Evolutionary conservation across 2,113 vertebrate genomes (phyloP), one percentile per base, ranked within the genome.

Genomic region (Hydropotes inermis): DNA sequence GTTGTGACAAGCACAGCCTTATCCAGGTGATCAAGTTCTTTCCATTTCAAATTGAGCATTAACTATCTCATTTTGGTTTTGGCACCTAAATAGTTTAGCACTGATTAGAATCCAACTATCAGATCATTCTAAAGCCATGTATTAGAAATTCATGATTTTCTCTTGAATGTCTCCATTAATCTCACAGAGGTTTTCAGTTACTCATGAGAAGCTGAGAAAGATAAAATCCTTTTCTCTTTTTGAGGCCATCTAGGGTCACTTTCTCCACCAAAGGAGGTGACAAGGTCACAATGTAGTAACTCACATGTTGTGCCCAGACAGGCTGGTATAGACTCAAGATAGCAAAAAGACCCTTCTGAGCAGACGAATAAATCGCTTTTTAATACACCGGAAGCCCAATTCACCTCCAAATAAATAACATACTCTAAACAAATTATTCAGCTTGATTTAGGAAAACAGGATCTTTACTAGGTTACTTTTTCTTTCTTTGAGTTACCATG

Each of bases 61-160:
- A 54, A 91, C 33, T 21, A 43, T 13, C 89, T 91, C 74, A 84
- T 70, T 91, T 91, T 91, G 67, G 23, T 94, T 13, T 79, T 33
- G 55, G 85, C 21, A 78, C 33, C 74, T 60, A 52, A 84, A 90
- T 1, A 85, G 95, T 82, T 74, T 17, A 78, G 85, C 36, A 92
- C 36, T 95, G 81, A 95, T 85, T 36, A 91, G 94, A 96, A 58
- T 36, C 25, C 61, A 98, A 84, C 60, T 86, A 81, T 52, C 67
- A 47, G 95, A 85, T 92, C 61, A 55, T 96, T 85, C 79, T 74
- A 25, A 96, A 96, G 70, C 92, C 90, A 70, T 15, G 43, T 28
- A 55, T n/a, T n/a, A 92, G 67, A 90, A 81, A 96, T 95, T 96
- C 67, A 94, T 23, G 83, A 93, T 76, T 97, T 96, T 96, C 27